Base-by-base conservation (phyloP, 2,797 vertebrate genomes). In the Australoheros facetus region DNA sequence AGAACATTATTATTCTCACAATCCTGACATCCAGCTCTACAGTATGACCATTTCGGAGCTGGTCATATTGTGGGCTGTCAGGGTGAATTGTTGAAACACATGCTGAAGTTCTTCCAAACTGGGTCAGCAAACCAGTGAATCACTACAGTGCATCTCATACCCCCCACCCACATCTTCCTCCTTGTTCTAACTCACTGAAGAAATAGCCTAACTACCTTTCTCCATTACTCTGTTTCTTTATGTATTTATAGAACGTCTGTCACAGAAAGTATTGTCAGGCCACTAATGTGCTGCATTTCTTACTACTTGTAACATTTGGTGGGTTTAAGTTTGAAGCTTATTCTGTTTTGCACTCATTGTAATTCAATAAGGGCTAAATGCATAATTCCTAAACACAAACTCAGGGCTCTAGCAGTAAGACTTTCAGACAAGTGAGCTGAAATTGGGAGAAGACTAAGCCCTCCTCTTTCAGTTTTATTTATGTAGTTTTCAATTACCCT, bases 81-180 rank as follows among this genome's bases (percentile, higher is more conserved):
- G 78, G 75, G 82, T 83, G 86, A 90, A 89, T 86, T 85, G 83
- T 81, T 81, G 75, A 88, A 90, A 89, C 78, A 56, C 79, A 79
- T 77, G 75, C 84, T 86, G 78, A 91, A 90, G 85, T 85, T 90
- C 75, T 62, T 86, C 77, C 69, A 86, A 91, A 87, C 79, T 86
- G 73, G 89, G 87, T 91, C 88, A 92, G 82, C 75, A 69, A 87
- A 87, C 86, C 81, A 82, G 75, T 90, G 87, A 91, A 90, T 91
- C 87, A 90, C 79, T 26, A 59, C 69, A 37, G 76, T 69, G 75
- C 79, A 83, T 88, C 82, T 78, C 72, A 62, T 73, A 72, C 80
- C 78, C 79, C 34, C 83, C 89, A 72, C 86, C 80, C 84, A 88
- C 90, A 80, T 80, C 84, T 58, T 87, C 84, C 71, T 85, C 70